Percentiles rank a stretch among this genome's conserved stretches.
phyloP scores from a whole-genome alignment of 2,113 vertebrate species.

The Anthoscopus minutus region DNA sequence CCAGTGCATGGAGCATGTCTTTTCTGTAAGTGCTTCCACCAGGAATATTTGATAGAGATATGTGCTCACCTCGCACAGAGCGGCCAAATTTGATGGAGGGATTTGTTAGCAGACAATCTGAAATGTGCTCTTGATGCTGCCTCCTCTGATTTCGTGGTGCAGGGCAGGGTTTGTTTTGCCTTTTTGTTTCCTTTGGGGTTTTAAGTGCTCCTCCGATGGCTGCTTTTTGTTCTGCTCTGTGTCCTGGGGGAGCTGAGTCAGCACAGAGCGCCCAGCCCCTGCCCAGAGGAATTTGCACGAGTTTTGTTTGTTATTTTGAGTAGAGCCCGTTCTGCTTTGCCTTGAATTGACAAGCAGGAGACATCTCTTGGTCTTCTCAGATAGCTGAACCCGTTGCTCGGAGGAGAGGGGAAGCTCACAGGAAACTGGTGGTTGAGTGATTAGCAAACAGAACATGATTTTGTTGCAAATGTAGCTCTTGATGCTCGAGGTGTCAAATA shows the following conservation, averaged over 20 bases:
- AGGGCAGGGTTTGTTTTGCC: not conserved
- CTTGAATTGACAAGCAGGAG: slow-evolving; percentile 13
- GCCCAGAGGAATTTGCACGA: not conserved
- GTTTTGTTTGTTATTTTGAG: slow-evolving; percentile 26
- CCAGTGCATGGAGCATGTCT: not conserved
- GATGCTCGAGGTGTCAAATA: not conserved
- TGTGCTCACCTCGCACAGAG: not conserved
- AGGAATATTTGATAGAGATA: not conserved
- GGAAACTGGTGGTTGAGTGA: not conserved
- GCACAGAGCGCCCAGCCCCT: not conserved
- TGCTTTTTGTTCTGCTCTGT: not conserved
- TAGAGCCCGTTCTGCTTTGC: not conserved
- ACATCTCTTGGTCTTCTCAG: not conserved
- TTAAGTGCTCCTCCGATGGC: not conserved
- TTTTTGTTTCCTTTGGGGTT: not conserved
- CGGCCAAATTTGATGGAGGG: not conserved
- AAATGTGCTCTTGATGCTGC: not conserved
- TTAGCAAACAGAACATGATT: not conserved
- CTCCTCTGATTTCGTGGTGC: not conserved
- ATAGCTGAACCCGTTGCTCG: not conserved
- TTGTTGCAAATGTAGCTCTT: not conserved
- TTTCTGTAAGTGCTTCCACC: not conserved
- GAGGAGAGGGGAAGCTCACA: not conserved
- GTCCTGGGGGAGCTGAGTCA: not conserved
- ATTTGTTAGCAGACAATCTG: not conserved